Base-by-base conservation (phyloP, 2,797 vertebrate species). In the Netta rufina region DNA sequence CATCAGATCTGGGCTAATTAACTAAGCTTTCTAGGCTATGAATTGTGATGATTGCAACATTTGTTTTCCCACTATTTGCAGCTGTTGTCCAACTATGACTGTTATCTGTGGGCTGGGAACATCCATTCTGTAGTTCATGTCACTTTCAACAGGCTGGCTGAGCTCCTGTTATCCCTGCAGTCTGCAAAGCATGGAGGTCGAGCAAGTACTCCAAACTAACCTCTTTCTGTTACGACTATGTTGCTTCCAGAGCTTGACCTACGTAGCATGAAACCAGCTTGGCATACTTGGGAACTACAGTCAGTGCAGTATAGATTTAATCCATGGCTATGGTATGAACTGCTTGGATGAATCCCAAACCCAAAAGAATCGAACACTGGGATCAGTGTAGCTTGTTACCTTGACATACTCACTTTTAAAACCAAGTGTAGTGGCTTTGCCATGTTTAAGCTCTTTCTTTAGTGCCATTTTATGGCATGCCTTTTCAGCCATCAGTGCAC, bases 351-450 rank as follows among this genome's bases (percentile, higher is more conserved):
- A 51, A 15, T 70, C n/a, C 38, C 58, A 72, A 14, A 72, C 24
- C 45, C n/a, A 43, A 60, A 91, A 43, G 47, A 87, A 69, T 85
- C 64, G 8, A 79, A 84, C 71, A 81, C 9, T 84, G 71, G 53
- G 22, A 72, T 58, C 45, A 54, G 32, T 13, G 67, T 43, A 82
- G 74, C 28, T 79, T 93, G 92, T 88, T 74, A 89, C 60, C 74
- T 77, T 83, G 24, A 90, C 91, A 84, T 89, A 70, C 11, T 88
- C 83, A 27, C 12, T 79, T 94, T 54, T 39, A 65, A 93, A 76
- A 53, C 36, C 20, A 65, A 66, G 33, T 61, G n/a, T 28, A 56
- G 19, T 79, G 49, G 60, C 16, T 91, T 84, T 84, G 33, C 78
- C 38, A 22, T 12, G 6, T 61, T 14, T 76, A 57, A 90, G 57